A percentile compares a stretch with the other conserved stretches of the same genome.
phyloP scores from a whole-genome alignment of 2,888 invertebrate species.

The Drosophila nr. perissopoda region DNA sequence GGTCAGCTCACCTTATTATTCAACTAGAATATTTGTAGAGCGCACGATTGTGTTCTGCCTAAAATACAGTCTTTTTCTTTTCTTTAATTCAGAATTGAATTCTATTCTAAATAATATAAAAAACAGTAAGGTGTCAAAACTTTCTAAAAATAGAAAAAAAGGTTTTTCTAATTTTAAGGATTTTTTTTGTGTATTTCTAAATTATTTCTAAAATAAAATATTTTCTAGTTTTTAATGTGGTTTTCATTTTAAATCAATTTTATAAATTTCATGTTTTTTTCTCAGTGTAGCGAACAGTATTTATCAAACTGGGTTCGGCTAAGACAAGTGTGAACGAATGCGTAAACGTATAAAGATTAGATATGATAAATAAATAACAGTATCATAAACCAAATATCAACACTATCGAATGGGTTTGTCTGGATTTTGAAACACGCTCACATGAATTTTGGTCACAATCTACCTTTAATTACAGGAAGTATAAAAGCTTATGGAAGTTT shows the following conservation, averaged over 20 bases:
- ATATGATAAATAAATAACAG: background rate
- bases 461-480: background rate
- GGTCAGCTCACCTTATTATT: background rate
- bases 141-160: background rate
- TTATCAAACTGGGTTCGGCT: background rate
- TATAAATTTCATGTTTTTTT: background rate
- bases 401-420: background rate
- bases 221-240: background rate
- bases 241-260: rapidly evolving
- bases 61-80: background rate
- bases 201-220: background rate
- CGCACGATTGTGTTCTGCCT: background rate
- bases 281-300: background rate
- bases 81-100: background rate
- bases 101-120: background rate
- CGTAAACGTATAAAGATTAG: conserved; percentile 3
- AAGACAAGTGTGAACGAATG: background rate
- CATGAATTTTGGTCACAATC: background rate
- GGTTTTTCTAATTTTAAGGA: background rate
- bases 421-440: background rate
- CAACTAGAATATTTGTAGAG: background rate
- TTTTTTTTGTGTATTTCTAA: background rate
- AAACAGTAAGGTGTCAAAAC: rapidly evolving
- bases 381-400: background rate
- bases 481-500: background rate